phyloP scores from a whole-genome alignment of 2,797 vertebrate species.

The Orientallactaga sibirica region DNA sequence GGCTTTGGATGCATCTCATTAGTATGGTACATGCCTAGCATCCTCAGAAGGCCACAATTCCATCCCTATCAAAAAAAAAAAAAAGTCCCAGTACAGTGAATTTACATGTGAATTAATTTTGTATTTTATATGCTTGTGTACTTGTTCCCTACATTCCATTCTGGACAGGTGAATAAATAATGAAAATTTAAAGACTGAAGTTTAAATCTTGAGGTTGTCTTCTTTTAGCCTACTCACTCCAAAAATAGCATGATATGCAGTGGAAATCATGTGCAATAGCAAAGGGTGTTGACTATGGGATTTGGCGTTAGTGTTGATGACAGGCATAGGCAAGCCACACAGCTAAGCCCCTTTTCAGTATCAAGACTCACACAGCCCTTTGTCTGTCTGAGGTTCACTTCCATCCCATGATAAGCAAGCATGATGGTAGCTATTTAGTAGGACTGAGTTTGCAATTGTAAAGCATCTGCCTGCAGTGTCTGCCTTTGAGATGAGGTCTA shows the following conservation, averaged over 20 bases:
- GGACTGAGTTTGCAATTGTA: not conserved
- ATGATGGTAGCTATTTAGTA: not conserved
- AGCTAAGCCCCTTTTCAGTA: not conserved
- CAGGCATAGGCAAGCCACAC: not conserved
- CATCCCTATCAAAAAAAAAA: not conserved
- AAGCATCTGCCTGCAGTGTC: not conserved
- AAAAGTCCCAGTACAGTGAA: not conserved
- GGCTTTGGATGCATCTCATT: not conserved
- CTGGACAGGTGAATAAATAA: not conserved
- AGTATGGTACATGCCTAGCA: not conserved
- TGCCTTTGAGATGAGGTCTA: not conserved
- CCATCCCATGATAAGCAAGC: not conserved
- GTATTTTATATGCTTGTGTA: not conserved
- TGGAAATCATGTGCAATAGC: not conserved
- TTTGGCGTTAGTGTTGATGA: not conserved
- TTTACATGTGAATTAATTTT: not conserved
- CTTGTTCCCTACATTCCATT: not conserved
- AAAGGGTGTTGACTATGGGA: not conserved
- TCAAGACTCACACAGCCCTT: accelerated
- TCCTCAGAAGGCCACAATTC: not conserved
- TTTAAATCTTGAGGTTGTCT: not conserved
- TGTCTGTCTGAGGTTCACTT: not conserved
- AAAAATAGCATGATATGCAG: not conserved
- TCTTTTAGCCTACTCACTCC: not conserved
- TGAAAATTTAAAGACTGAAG: not conserved